phyloP scores from a whole-genome alignment of 2,113 vertebrate species.

The Serinus canaria region DNA sequence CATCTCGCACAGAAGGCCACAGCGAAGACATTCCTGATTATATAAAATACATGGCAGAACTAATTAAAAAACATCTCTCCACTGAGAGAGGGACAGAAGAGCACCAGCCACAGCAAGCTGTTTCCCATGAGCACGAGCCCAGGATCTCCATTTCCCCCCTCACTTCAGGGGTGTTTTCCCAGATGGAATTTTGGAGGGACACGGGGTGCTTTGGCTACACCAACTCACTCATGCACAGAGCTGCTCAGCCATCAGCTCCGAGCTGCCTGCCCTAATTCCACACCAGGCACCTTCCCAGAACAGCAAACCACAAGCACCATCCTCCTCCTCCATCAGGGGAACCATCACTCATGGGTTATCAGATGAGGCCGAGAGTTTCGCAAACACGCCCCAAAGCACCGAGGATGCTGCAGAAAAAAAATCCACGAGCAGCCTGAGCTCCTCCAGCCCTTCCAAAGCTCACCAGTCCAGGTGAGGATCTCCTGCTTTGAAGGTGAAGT shows the following conservation, averaged over 20 bases:
- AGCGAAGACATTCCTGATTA: background rate
- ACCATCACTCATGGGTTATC: background rate
- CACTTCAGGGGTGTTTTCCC: background rate
- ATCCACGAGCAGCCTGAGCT: background rate
- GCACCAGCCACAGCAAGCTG: background rate
- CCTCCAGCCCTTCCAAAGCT: background rate
- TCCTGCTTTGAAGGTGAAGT: background rate
- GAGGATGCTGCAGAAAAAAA: background rate
- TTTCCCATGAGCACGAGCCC: background rate
- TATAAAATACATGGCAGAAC: background rate
- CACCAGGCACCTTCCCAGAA: background rate
- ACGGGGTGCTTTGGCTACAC: background rate
- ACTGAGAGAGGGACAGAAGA: background rate
- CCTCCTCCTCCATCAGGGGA: background rate
- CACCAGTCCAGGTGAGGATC: background rate
- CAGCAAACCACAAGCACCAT: background rate
- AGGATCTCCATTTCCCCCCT: background rate
- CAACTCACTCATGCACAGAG: fast-evolving
- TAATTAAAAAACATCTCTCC: background rate
- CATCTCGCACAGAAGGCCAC: background rate
- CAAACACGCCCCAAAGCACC: background rate
- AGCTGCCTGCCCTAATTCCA: background rate
- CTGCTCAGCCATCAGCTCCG: background rate
- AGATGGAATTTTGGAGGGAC: background rate
- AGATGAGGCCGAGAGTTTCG: background rate